A percentile compares a stretch with the other conserved stretches of the same genome.
These are phyloP conservation scores for Melanostoma scalare DNA, from an alignment of 2,888 invertebrate genomes.

Conservation along the genomic window DNA sequence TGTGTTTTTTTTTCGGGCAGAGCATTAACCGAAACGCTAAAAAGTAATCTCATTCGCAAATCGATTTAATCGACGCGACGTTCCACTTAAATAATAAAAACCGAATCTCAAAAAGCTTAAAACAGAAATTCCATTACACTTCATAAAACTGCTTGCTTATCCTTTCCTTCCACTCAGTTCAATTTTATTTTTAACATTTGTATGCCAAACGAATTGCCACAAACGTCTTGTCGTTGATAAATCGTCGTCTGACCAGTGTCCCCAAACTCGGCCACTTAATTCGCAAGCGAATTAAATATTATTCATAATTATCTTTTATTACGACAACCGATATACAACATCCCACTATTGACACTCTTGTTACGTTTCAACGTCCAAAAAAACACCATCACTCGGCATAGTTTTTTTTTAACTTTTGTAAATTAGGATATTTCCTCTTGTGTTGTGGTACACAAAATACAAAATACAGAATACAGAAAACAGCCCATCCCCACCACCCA, in stretches of 20 bases:
- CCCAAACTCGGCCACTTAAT: constrained; percentile 41
- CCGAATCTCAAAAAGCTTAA: neutral
- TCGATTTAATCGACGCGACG: too few relatives aligned
- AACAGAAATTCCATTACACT: neutral
- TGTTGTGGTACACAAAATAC: neutral
- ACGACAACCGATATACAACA: constrained; percentile 20
- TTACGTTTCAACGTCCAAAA: constrained; percentile 45
- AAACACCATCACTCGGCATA: constrained; percentile 13
- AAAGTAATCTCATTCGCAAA: too few relatives aligned
- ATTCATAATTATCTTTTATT: constrained; percentile 39
- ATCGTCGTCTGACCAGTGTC: neutral
- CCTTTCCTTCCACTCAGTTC: constrained; percentile 11
- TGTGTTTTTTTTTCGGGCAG: too few relatives aligned
- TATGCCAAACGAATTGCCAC: neutral
- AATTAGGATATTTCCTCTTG: constrained; percentile 53
- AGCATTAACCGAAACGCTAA: too few relatives aligned
- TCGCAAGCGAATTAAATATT: constrained; percentile 47
- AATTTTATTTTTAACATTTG: neutral
- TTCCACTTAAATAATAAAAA: too few relatives aligned
- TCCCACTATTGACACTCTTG: constrained; percentile 56
- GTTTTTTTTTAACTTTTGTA: constrained; percentile 11
- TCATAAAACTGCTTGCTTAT: constrained; percentile 1
- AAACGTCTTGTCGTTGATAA: constrained; percentile 5
- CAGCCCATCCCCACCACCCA: constrained; percentile 52
- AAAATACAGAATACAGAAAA: constrained; percentile 3